These are phyloP conservation scores for Odontamblyopus lacepedii DNA, from an alignment of 2,797 vertebrate genomes.

Conservation along the genomic window DNA sequence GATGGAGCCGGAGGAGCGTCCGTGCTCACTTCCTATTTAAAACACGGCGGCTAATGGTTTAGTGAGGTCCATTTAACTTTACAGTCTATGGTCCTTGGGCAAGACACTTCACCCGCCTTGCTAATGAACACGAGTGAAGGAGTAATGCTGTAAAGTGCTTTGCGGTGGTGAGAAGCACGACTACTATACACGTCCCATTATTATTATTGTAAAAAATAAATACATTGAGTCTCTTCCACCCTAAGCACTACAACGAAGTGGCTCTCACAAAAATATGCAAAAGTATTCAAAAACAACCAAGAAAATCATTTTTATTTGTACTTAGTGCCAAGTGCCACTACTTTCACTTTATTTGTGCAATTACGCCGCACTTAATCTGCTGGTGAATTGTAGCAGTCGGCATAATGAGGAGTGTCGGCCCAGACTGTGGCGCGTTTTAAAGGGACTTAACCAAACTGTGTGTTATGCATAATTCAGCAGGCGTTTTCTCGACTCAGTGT, in stretches of 20 bases:
- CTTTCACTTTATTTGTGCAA: neutral
- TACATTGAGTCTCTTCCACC: neutral
- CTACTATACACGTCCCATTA: neutral
- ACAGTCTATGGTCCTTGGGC: too few species aligned
- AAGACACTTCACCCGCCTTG: too few species aligned
- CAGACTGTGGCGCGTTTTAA: conserved; percentile 1
- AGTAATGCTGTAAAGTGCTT: neutral
- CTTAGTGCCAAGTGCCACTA: neutral
- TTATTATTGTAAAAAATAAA: neutral
- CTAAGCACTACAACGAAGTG: neutral
- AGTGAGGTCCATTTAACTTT: too few species aligned
- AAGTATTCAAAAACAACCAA: conserved; percentile 5
- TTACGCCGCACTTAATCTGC: conserved; percentile 2
- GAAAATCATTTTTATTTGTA: neutral
- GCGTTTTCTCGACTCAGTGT: conserved; percentile 41
- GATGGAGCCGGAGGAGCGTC: too few species aligned
- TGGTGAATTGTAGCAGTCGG: neutral
- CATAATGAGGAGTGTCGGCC: conserved; percentile 3
- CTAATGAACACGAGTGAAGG: too few species aligned
- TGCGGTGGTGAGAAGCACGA: neutral
- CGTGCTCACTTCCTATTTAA: too few species aligned
- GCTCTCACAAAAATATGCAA: neutral
- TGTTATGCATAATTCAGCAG: conserved; percentile 48
- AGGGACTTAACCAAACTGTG: neutral
- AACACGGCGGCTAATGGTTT: too few species aligned